Base-by-base conservation (phyloP, 2,797 vertebrate genomes). In the Vipera latastei region DNA sequence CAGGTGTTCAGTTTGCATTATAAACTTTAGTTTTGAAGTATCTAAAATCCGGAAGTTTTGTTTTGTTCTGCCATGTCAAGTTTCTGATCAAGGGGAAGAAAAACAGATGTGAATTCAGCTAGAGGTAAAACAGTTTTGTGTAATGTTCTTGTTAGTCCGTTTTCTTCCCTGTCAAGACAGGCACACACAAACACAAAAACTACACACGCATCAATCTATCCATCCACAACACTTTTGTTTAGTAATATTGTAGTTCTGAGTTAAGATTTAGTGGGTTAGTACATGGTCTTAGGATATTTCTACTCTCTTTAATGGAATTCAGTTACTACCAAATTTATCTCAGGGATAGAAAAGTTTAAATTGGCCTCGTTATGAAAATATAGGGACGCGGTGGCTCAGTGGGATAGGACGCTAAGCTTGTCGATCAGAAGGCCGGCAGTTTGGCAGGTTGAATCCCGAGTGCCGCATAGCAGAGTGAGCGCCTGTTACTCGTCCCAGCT, bases 1-100 rank as follows among this genome's bases (percentile, higher is more conserved):
- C 60, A 25, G 92, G 59, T 0, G 6, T 63, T 96, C 90, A 86
- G 56, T 95, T 93, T 63, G 92, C 95, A 96, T 96, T 95, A 95
- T 89, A 95, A 60, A 59, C 92, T 16, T 48, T 28, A 87, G n/a
- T 8, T 48, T 9, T 16, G 94, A 95, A 93, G 63, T 26, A 94
- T 93, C 89, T 69, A 61, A 83, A 85, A 94, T 94, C 48, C 16
- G 2, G 0, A 0, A 92, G 8, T 2, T 44, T 63, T 48, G n/a
- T 86, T 61, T 73, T 55, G 0, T 91, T 92, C 90, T 95, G 55
- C 78, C 92, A 86, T 6, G 4, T 92, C 32, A 93, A 51, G 69
- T 56, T 94, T 95, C 95, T 92, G 20, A 20, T 92, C 91, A 93
- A 91, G 92, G 85, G 94, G 91, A 96, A 91, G 94, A 92, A 26